phyloP scores from a whole-genome alignment of 2,113 vertebrate species.

The Melanerpes formicivorus region DNA sequence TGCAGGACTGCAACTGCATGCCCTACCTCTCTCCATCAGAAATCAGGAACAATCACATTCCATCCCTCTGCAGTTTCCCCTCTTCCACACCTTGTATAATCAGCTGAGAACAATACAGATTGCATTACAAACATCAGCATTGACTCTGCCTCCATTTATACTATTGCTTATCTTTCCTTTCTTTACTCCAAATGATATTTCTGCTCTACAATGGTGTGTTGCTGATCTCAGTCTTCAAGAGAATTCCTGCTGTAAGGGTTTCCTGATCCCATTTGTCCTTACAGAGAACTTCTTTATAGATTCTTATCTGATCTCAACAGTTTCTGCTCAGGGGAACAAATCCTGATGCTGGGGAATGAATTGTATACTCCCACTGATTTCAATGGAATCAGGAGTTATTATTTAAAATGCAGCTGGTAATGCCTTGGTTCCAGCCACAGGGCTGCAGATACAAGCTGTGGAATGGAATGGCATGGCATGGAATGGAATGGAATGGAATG shows the following conservation, averaged over 20 bases:
- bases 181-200: neutral
- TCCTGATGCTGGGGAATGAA: neutral
- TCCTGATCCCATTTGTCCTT: neutral
- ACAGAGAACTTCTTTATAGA: neutral
- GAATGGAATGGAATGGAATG: no score
- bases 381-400: neutral
- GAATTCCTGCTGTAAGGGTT: neutral
- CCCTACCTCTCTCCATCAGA: neutral
- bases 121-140: neutral
- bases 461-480: no score
- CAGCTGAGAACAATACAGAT: neutral
- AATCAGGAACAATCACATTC: neutral
- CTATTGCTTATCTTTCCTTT: neutral
- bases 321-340: neutral
- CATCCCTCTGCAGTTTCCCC: neutral
- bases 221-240: neutral
- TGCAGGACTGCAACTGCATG: neutral
- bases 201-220: rapidly evolving
- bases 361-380: neutral
- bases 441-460: neutral
- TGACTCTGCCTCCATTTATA: neutral
- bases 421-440: neutral
- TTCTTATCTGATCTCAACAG: neutral
- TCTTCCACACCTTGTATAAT: neutral
- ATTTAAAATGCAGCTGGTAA: neutral